A percentile compares a stretch with the other conserved stretches of the same genome.
These are phyloP conservation scores for Myotis planiceps DNA, from an alignment of 2,797 vertebrate species.

Conservation along the genomic window DNA sequence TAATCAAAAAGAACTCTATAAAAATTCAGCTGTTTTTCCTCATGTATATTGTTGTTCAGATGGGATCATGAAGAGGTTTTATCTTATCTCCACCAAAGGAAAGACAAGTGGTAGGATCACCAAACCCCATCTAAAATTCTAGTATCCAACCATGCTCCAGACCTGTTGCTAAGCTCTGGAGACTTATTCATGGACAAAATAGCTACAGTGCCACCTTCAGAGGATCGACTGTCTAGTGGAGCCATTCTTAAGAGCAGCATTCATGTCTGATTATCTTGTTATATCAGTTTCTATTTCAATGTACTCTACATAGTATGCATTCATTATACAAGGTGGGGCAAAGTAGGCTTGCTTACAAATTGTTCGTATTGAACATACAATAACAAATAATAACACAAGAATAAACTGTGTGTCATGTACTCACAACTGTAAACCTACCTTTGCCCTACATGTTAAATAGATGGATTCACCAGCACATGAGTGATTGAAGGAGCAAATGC, in stretches of 20 bases:
- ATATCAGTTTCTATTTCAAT: not conserved
- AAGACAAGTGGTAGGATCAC: not conserved
- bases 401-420: not conserved
- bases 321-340: not conserved
- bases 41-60: not conserved
- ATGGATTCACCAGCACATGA: not conserved
- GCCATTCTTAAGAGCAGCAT: not conserved
- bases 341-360: not conserved
- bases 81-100: not conserved
- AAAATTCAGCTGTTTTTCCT: not conserved
- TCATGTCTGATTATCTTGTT: not conserved
- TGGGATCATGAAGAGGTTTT: not conserved
- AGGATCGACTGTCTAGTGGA: not conserved
- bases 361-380: not conserved
- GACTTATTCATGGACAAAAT: not conserved
- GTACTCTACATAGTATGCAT: not conserved
- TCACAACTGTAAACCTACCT: not conserved
- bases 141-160: constrained; percentile 5
- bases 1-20: not conserved
- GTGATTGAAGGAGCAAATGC: not conserved
- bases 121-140: not conserved
- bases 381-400: not conserved
- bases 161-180: not conserved
- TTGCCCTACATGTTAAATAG: not conserved
- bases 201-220: constrained; percentile 56